phyloP scores from a whole-genome alignment of 2,113 vertebrate species.

The Neodon shergylaensis region DNA sequence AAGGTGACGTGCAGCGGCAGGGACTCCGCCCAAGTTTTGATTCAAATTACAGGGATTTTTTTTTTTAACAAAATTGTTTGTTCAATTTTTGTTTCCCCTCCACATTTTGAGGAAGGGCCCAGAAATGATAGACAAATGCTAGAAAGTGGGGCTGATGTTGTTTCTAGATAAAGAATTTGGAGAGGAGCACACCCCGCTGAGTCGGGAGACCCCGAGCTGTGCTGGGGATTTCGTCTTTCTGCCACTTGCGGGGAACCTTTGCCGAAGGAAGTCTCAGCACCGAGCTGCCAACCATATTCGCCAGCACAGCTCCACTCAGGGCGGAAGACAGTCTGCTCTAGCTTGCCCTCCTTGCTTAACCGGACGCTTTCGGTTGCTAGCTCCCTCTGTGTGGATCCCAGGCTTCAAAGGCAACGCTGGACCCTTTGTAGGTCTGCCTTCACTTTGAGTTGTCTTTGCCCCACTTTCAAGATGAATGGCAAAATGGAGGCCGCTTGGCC shows the following conservation, averaged over 20 bases:
- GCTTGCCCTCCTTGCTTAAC: background rate
- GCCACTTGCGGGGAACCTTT: background rate
- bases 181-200: background rate
- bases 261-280: background rate
- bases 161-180: constrained; percentile 34
- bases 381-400: background rate
- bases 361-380: background rate
- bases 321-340: constrained; percentile 5
- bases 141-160: background rate
- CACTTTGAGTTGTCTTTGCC: constrained; percentile 42
- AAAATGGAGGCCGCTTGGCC: constrained; percentile 5
- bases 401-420: background rate
- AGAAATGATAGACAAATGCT: background rate
- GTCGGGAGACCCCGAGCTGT: background rate
- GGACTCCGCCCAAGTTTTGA: background rate
- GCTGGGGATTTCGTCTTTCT: background rate
- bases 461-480: constrained; percentile 54
- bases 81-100: background rate
- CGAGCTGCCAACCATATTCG: background rate
- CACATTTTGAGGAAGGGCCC: background rate
- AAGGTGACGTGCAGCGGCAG: background rate
- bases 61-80: background rate
- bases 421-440: background rate
- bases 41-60: background rate
- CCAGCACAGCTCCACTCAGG: background rate